phyloP scores from a whole-genome alignment of 2,888 invertebrate species.

The Protophormia terraenovae region DNA sequence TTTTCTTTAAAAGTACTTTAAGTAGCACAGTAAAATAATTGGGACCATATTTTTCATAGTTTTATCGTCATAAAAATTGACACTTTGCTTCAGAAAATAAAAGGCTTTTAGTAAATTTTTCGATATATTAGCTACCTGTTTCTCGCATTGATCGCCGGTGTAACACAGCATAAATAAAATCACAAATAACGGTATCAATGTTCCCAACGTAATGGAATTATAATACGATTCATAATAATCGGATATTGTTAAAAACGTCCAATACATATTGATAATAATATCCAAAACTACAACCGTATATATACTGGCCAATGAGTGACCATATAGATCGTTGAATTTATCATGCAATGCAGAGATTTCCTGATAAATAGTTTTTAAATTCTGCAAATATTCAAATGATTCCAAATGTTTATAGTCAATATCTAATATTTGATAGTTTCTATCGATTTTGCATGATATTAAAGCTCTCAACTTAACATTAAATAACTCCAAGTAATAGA shows the following conservation, averaged over 20 bases:
- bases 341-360: conserved; percentile 70
- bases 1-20: no score
- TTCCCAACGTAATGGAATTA: conserved; percentile 66
- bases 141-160: conserved; percentile 73
- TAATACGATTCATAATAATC: conserved; percentile 67
- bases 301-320: conserved; percentile 72
- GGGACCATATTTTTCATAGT: no score
- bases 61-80: no score
- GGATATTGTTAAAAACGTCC: conserved; percentile 70
- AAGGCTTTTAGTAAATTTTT: no score
- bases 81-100: no score
- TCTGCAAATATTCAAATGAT: conserved; percentile 72
- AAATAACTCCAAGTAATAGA: conserved; percentile 70
- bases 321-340: conserved; percentile 71
- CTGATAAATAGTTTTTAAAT: conserved; percentile 72
- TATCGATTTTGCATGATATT: conserved; percentile 64
- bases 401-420: conserved; percentile 69
- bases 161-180: conserved; percentile 70
- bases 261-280: conserved; percentile 73
- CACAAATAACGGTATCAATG: conserved; percentile 65
- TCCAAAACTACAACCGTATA: conserved; percentile 73
- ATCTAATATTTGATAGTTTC: conserved; percentile 66
- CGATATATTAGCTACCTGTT: conserved; percentile 74
- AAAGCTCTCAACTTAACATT: conserved; percentile 69
- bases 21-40: no score